phyloP scores from a whole-genome alignment of 2,113 vertebrate genomes.

The Albula goreensis region DNA sequence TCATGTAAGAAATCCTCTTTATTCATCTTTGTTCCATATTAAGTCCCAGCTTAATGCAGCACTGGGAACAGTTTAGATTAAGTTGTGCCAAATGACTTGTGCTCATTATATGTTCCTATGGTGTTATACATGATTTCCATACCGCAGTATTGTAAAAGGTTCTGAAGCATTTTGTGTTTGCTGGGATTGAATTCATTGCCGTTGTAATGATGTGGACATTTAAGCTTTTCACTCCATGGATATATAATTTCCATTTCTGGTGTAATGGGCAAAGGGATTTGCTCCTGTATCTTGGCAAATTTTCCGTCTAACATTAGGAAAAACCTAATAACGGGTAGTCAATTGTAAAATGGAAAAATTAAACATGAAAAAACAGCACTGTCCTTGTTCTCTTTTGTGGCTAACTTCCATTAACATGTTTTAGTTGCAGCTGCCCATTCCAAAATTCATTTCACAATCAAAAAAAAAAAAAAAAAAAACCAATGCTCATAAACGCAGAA shows the following conservation, averaged over 20 bases:
- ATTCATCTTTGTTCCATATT: not conserved
- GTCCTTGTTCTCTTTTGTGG: constrained; percentile 42
- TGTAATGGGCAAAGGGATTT: constrained; percentile 21
- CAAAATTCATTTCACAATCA: constrained; percentile 33
- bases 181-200: not conserved
- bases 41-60: not conserved
- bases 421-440: not conserved
- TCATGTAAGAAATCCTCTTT: not conserved
- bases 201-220: not conserved
- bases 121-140: too few species aligned
- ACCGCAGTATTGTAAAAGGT: too few species aligned
- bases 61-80: not conserved
- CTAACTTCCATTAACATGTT: constrained; percentile 13
- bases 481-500: constrained; percentile 39
- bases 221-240: not conserved
- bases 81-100: too few species aligned
- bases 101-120: too few species aligned
- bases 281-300: constrained; percentile 28
- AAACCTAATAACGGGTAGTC: constrained; percentile 39
- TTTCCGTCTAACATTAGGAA: constrained; percentile 18
- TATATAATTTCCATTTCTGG: constrained; percentile 14
- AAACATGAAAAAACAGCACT: constrained; percentile 36
- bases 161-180: not conserved
- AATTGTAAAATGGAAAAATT: constrained; percentile 46
- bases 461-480: constrained; percentile 15